Conservation (phyloP, 2,888 invertebrate genomes). For the Magallana nippona region DNA sequence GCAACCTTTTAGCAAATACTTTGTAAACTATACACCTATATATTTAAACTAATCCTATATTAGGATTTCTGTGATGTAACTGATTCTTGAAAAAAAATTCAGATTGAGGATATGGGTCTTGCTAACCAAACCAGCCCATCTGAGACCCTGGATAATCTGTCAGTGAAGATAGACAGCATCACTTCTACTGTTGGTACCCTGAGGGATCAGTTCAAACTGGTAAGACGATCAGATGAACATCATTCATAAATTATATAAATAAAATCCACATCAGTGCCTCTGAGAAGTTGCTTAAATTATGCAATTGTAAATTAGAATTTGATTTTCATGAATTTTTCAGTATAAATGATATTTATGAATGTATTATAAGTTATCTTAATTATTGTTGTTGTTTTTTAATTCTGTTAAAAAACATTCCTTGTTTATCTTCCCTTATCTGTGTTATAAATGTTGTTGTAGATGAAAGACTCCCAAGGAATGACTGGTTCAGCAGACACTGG, state of each 20-base stretch:
- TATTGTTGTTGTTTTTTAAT: too few relatives aligned
- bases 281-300: too few relatives aligned
- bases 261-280: too few relatives aligned
- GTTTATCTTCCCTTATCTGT: too few relatives aligned
- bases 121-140: neutral
- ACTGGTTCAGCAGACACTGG: neutral
- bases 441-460: neutral
- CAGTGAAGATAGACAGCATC: slow-evolving; percentile 51
- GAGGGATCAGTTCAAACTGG: slow-evolving; percentile 48
- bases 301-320: too few relatives aligned
- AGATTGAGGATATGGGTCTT: slow-evolving; percentile 42
- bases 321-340: too few relatives aligned
- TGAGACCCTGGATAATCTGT: slow-evolving; percentile 14
- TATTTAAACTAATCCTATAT: too few relatives aligned
- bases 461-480: neutral
- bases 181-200: slow-evolving; percentile 48
- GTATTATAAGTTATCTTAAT: neutral
- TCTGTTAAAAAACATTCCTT: too few relatives aligned
- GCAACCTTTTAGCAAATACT: too few relatives aligned
- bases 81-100: neutral
- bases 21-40: too few relatives aligned
- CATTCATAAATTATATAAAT: too few relatives aligned
- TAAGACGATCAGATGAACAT: neutral
- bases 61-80: too few relatives aligned
- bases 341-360: neutral